Base-by-base conservation (phyloP, 2,113 vertebrate genomes). In the Melanerpes aurifrons region DNA sequence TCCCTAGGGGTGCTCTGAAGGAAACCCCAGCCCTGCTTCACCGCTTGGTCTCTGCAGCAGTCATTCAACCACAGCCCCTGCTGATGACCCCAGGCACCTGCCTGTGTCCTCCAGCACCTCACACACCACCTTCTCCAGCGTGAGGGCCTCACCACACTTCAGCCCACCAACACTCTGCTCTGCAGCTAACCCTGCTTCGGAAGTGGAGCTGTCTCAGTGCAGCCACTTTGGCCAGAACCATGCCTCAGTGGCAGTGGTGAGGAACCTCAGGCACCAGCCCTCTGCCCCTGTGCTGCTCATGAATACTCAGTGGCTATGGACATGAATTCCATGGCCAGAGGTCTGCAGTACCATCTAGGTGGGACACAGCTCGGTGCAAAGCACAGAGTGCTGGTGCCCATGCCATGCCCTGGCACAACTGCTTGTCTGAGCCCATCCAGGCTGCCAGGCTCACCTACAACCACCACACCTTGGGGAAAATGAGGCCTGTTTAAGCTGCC, bases 301-400 rank as follows among this genome's bases (percentile, higher is more conserved):
- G 28, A 54, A 19, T 31, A 12, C 54, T 58, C 32, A n/a, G 18
- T 78, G 54, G 69, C 58, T 58, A 75, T 0, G 0, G 66, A 45
- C 12, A 24, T 31, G 26, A 20, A 13, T 83, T 32, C 18, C 35
- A 63, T 58, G 48, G 66, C 43, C 53, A 63, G 24, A 59, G 16
- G 35, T 79, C 26, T 71, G 80, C 0, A 0, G 66, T 40, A 20
- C 5, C 35, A 50, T 4, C 21, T 2, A 1, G 19, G 18, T 0
- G 0, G 64, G 73, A 18, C 53, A 50, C 0, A 22, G 45, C 11
- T n/a, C 22, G 29, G 32, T 6, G 9, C 21, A 31, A 57, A 66
- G 57, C 53, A 67, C 0, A 0, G 54, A 50, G 53, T 1, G 1
- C 15, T 9, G 14, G 6, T 67, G 28, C 32, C n/a, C 13, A 1